phyloP scores from a whole-genome alignment of 1,140 invertebrate species.

The Myzus persicae region DNA sequence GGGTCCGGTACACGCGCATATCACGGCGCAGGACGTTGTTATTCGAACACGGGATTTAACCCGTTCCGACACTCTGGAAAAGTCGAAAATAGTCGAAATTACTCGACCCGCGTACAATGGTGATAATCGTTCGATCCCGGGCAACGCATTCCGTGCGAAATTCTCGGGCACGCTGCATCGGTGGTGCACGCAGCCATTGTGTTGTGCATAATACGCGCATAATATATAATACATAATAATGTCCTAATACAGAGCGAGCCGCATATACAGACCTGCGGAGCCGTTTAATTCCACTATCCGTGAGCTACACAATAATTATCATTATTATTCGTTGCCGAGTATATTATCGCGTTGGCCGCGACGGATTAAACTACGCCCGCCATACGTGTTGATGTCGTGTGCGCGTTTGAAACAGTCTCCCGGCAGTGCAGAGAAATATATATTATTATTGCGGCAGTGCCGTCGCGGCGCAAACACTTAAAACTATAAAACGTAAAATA shows the following conservation, averaged over 20 bases:
- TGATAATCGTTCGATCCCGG: neutral
- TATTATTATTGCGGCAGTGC: neutral
- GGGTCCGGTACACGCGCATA: neutral
- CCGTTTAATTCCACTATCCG: no score
- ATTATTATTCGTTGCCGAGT: neutral
- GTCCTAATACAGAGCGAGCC: neutral
- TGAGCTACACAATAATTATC: neutral
- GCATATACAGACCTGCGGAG: neutral
- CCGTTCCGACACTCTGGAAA: neutral
- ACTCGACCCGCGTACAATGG: neutral
- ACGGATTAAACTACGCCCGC: neutral
- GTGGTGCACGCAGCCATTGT: neutral
- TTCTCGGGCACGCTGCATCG: neutral
- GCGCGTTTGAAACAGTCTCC: neutral
- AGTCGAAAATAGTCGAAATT: neutral
- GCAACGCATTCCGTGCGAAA: neutral
- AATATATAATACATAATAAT: neutral
- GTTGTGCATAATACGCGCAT: neutral
- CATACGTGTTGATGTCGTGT: neutral
- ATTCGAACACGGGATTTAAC: neutral
- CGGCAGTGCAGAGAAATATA: neutral
- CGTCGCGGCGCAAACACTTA: neutral
- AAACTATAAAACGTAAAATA: slow-evolving; percentile 7
- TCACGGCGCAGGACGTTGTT: neutral
- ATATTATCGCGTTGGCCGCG: neutral